phyloP scores from a whole-genome alignment of 2,797 vertebrate species.

The Amblyraja radiata region DNA sequence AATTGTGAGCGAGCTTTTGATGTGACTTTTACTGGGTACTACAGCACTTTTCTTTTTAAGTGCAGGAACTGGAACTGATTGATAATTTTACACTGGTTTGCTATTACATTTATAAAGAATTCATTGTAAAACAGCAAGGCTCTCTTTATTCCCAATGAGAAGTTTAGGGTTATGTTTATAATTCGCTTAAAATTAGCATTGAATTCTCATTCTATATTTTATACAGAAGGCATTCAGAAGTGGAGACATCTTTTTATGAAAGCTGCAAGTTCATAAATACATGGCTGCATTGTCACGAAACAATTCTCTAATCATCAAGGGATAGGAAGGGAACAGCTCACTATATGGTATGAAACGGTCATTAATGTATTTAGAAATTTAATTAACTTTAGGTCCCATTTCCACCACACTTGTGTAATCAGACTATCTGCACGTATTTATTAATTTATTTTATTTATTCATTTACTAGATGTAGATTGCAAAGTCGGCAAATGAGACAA shows the following conservation, averaged over 20 bases:
- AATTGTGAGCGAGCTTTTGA: neutral
- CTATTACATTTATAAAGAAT: constrained; percentile 11
- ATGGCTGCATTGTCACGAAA: neutral
- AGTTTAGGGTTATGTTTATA: neutral
- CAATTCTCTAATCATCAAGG: neutral
- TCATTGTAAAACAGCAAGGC: neutral
- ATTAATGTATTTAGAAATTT: constrained; percentile 22
- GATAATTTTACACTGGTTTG: constrained; percentile 27
- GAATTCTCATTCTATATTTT: constrained; percentile 8
- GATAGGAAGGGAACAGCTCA: neutral
- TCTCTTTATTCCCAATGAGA: neutral
- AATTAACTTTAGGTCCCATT: neutral
- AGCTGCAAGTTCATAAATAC: neutral
- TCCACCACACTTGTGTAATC: neutral
- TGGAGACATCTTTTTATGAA: neutral
- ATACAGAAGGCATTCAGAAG: neutral
- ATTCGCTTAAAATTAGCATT: neutral
- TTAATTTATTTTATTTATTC: neutral
- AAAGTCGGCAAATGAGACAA: no score
- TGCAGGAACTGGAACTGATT: neutral
- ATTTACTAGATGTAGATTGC: no score
- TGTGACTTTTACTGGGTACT: neutral
- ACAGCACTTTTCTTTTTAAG: neutral
- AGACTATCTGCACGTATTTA: neutral
- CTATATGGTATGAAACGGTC: neutral